These are phyloP conservation scores for Prochilodus magdalenae DNA, from an alignment of 2,113 vertebrate genomes.

Conservation along the genomic window DNA sequence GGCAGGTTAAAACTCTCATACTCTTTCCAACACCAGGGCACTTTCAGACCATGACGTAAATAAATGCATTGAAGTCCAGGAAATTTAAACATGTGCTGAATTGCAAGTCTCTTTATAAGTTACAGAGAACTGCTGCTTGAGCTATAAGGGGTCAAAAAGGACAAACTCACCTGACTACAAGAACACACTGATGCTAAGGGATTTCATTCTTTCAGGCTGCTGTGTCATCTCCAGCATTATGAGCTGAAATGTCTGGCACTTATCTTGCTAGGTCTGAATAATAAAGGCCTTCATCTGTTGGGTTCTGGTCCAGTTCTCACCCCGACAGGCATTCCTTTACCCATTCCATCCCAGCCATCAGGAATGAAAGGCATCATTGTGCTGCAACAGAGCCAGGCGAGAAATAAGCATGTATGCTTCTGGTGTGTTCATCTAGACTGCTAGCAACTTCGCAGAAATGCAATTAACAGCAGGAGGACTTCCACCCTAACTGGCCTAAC, in stretches of 20 bases:
- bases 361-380: conserved; percentile 58
- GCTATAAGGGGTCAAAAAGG: too few relatives aligned
- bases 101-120: too few relatives aligned
- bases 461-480: too few relatives aligned
- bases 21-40: too few relatives aligned
- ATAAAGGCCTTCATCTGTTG: conserved; percentile 57
- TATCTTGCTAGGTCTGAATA: conserved; percentile 19
- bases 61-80: too few relatives aligned
- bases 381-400: background rate
- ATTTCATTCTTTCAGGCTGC: background rate
- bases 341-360: conserved; percentile 34
- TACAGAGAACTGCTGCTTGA: too few relatives aligned
- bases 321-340: conserved; percentile 52
- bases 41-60: too few relatives aligned
- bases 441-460: background rate
- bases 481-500: too few relatives aligned
- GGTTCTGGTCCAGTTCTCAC: conserved; percentile 51
- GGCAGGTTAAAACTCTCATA: too few relatives aligned
- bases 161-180: conserved; percentile 18
- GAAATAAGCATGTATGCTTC: background rate
- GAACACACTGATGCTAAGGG: background rate
- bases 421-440: conserved; percentile 13
- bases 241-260: background rate
- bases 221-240: background rate
- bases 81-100: too few relatives aligned